A percentile compares a stretch with the other conserved stretches of the same genome.
phyloP scores from a whole-genome alignment of 2,113 vertebrate species.

The Rhynchopsitta pachyrhyncha region DNA sequence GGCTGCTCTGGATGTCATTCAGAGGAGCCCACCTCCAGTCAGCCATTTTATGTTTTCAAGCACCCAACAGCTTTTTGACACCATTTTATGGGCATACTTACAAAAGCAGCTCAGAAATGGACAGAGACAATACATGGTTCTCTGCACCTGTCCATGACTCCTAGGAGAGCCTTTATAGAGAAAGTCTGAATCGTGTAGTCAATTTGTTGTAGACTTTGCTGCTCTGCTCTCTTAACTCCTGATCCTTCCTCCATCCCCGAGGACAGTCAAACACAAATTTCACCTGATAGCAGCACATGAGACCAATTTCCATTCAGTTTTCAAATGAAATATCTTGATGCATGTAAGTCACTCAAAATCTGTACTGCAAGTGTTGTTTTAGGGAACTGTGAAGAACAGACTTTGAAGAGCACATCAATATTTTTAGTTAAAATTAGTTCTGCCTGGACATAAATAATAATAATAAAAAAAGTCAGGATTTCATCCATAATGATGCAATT shows the following conservation, averaged over 20 bases:
- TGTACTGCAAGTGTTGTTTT: not conserved
- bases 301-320: not conserved
- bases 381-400: not conserved
- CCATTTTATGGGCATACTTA: not conserved
- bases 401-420: not conserved
- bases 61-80: not conserved
- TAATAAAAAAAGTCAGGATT: not conserved
- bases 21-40: not conserved
- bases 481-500: not conserved
- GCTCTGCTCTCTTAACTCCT: not conserved
- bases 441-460: not conserved
- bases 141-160: not conserved
- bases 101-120: not conserved
- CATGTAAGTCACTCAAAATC: not conserved
- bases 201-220: not conserved
- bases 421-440: not conserved
- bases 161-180: fast-evolving
- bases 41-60: not conserved
- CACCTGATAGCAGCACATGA: not conserved
- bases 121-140: not conserved
- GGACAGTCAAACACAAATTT: not conserved
- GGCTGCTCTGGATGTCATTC: not conserved
- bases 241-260: not conserved
- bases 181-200: not conserved
- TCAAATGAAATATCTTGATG: not conserved